Evolutionary conservation across 2,113 vertebrate genomes (phyloP).

Genomic region (Dunckerocampus dactyliophorus): DNA sequence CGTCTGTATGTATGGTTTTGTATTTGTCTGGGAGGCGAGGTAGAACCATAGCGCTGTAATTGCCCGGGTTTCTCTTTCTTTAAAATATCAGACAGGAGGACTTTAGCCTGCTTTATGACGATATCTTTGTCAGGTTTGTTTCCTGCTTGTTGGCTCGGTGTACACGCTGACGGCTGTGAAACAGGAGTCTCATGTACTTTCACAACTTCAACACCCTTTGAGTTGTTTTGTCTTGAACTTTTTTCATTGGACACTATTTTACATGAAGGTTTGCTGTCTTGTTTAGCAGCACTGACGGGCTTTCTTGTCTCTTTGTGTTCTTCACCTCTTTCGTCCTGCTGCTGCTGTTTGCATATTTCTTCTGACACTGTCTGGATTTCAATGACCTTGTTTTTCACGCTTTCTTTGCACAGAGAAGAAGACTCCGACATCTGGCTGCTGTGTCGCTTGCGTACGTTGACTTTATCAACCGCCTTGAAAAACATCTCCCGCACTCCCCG

Average conservation of each 20-base stretch:
- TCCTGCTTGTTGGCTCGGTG: slow-evolving; percentile 5
- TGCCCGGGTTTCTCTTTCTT: slow-evolving; percentile 43
- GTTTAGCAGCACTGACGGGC: too few relatives aligned
- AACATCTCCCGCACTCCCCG: slow-evolving; percentile 64
- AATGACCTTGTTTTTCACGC: slow-evolving; percentile 22
- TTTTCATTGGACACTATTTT: neutral
- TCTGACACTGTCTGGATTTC: slow-evolving; percentile 28
- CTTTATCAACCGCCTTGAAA: slow-evolving; percentile 54
- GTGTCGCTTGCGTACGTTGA: slow-evolving; percentile 28
- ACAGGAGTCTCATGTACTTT: neutral
- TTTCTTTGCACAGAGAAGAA: slow-evolving; percentile 17
- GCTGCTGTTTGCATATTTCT: slow-evolving; percentile 14
- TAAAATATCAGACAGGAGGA: slow-evolving; percentile 69
- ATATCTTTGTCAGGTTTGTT: slow-evolving; percentile 38
- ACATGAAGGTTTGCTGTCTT: slow-evolving; percentile 1
- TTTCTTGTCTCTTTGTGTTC: slow-evolving; percentile 20
- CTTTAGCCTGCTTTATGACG: slow-evolving; percentile 64
- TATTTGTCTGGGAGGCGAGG: slow-evolving; percentile 13
- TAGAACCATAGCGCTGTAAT: slow-evolving; percentile 16
- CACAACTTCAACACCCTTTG: neutral
- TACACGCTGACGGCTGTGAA: neutral
- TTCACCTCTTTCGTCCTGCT: neutral
- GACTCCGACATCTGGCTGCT: slow-evolving; percentile 21
- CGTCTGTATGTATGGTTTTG: neutral
- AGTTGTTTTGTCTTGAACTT: slow-evolving; percentile 6